phyloP scores from a whole-genome alignment of 2,113 vertebrate species.

The Circaetus gallicus region DNA sequence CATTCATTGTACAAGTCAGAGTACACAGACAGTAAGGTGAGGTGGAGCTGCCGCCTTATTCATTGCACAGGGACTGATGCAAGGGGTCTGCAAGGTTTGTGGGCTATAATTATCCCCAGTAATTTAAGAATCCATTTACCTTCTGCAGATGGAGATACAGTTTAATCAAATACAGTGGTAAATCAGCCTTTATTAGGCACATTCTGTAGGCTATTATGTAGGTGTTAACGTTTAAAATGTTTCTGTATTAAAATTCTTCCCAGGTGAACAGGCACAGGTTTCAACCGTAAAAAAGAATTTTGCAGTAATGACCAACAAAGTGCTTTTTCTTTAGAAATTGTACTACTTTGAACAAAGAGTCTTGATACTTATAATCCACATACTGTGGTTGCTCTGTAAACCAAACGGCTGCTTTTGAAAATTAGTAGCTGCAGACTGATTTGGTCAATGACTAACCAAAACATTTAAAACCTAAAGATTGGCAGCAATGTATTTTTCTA shows the following conservation, averaged over 20 bases:
- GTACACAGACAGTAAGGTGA: background rate
- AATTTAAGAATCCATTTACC: slow-evolving; percentile 53
- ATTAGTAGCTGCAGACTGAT: background rate
- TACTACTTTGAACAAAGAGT: background rate
- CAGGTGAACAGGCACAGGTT: background rate
- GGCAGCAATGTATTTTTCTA: background rate
- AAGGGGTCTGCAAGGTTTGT: background rate
- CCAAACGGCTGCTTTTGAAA: background rate
- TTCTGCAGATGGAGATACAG: slow-evolving; percentile 25
- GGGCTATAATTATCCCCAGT: slow-evolving; percentile 17
- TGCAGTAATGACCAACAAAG: background rate
- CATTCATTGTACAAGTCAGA: background rate
- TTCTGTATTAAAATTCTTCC: slow-evolving; percentile 16
- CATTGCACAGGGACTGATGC: background rate
- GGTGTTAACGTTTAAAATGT: slow-evolving; percentile 33
- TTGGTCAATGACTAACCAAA: background rate
- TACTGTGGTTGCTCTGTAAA: background rate
- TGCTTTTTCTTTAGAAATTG: background rate
- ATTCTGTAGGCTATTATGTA: slow-evolving; percentile 43
- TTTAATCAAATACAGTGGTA: slow-evolving; percentile 49
- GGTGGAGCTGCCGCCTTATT: background rate
- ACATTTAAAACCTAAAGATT: background rate
- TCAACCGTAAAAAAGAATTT: background rate
- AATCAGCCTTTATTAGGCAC: slow-evolving; percentile 62
- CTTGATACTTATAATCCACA: background rate